Evolutionary conservation across 2,888 invertebrate species (phyloP), one percentile per base, ranked within the genome.

Genomic region (Microdon myrmicae): DNA sequence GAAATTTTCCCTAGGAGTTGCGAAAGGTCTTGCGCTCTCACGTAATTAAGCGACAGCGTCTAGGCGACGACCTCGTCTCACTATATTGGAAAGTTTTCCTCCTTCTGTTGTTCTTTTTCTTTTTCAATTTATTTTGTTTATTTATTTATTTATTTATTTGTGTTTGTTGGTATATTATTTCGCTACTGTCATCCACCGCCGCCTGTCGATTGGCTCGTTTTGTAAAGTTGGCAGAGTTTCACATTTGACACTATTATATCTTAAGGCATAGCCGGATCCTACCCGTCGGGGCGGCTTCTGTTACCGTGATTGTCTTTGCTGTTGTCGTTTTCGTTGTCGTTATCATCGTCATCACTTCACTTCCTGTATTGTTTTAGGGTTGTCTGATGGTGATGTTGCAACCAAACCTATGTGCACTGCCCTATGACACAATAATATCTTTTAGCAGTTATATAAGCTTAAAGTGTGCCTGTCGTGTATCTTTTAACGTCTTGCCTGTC

Each of bases 371-470:
- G 14, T 22, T 55, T 41, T 26, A 49, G 54, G 59, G 41, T 54
- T 43, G 20, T 29, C 16, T 25, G 14, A 8, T 5, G 16, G 25
- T 29, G 32, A 9, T 32, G 39, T 29, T 39, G 31, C 22, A 25
- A 39, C 19, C 32, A 47, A 25, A 56, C 51, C 47, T 47, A 47
- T 51, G 64, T 64, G 47, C 64, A 64, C 58, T 64, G 64, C 58
- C 64, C 64, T 64, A 56, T 64, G 64, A 58, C 64, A 58, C 51
- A 51, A 58, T n/a, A n/a, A n/a, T 58, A 47, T 20, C 41, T 38
- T 17, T 29, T 47, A 47, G 41, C 37, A 41, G 54, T 60, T 60
- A 31, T 26, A 59, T 47, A 59, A 59, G 41, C 53, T 22, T 19
- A 59, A 59, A 53, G 59, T 53, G 31, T 43, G 17, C n/a, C n/a